A percentile compares a stretch with the other conserved stretches of the same genome.
phyloP scores from a whole-genome alignment of 2,888 invertebrate species.

The Tipula lateralis region DNA sequence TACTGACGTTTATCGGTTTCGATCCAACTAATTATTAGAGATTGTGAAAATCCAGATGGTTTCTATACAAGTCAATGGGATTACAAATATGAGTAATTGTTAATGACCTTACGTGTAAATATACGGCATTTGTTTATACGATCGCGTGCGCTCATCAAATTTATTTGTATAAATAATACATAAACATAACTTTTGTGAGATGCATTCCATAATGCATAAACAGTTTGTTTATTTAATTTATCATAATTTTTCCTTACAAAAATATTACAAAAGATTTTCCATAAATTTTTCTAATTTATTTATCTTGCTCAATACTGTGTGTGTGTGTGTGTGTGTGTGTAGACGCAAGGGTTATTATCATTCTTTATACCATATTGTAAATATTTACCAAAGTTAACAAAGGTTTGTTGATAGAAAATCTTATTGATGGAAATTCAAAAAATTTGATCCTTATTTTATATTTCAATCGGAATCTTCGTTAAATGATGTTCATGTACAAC shows the following conservation, averaged over 20 bases:
- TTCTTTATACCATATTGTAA: background rate
- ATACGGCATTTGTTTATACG: background rate
- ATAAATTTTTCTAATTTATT: background rate
- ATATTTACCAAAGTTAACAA: background rate
- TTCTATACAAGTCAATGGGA: too few species aligned
- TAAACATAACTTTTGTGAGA: background rate
- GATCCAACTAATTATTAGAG: too few species aligned
- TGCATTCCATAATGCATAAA: background rate
- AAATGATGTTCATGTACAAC: background rate
- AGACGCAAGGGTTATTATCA: too few species aligned
- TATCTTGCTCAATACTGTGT: background rate
- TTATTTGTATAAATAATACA: background rate
- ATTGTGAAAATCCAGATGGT: too few species aligned
- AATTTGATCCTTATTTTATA: constrained; percentile 24
- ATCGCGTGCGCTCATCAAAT: background rate
- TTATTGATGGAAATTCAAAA: background rate
- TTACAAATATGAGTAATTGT: background rate
- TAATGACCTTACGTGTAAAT: background rate
- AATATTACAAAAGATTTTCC: background rate
- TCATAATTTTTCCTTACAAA: background rate
- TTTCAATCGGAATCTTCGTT: background rate
- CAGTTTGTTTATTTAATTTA: background rate
- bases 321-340: too few species aligned
- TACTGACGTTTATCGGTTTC: too few species aligned
- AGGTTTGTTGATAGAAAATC: background rate